Base-by-base conservation (phyloP, 2,797 vertebrate genomes). In the Tapera naevia region DNA sequence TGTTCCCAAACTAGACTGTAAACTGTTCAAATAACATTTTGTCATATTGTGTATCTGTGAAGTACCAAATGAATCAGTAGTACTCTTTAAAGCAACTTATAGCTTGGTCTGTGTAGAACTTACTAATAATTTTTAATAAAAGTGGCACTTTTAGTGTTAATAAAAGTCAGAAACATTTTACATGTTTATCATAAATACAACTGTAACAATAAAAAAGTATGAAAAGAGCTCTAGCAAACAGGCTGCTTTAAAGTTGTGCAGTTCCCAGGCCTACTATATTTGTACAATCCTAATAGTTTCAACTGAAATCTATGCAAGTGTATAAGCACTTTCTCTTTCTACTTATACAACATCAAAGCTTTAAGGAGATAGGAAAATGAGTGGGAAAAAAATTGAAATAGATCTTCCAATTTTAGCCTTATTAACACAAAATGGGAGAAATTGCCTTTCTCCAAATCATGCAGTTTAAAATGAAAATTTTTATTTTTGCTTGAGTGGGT, bases 281-380 rank as follows among this genome's bases (percentile, higher is more conserved):
- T 46, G 45, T 45, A 46, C 18, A 19, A 46, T 46, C 14, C 45
- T 46, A 18, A 32, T 43, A 53, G 28, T 14, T 54, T 79, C 25
- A 80, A 0, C 22, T 5, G 5, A 81, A 50, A 45, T 69, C n/a
- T 41, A 0, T 21, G 4, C 69, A 48, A 22, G 8, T 82, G 4
- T 65, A 23, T 50, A 53, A 80, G 11, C 16, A 61, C 7, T 21
- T 46, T 43, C 43, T 48, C 70, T 58, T 69, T 27, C 9, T 43
- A 43, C 43, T 43, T 46, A 46, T 19, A 46, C 45, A 46, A 17
- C 17, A 56, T 51, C 10, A 84, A 45, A 7, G 23, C 48, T 64
- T 85, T 66, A 86, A 66, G 25, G 25, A 89, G 33, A 14, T 86
- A 33, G 1, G 45, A 62, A 79, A 75, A 23, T 48, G 25, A 5